Evolutionary conservation across 2,113 vertebrate species (phyloP).

Genomic region (Daubentonia madagascariensis): DNA sequence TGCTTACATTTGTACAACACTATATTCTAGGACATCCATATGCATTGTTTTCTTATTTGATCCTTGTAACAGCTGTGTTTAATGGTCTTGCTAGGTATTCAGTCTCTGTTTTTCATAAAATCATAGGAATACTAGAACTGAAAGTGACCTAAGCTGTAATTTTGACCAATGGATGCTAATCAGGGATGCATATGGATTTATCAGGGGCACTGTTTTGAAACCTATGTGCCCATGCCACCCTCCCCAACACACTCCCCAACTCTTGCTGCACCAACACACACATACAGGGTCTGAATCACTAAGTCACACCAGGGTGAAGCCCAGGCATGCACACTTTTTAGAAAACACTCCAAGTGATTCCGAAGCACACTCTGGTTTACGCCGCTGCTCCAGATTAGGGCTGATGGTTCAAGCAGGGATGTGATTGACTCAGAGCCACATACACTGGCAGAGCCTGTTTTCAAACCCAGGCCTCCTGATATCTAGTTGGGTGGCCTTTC

Average conservation of each 20-base stretch:
- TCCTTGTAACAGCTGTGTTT: neutral
- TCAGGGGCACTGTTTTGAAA: neutral
- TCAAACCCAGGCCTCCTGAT: neutral
- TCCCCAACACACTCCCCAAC: neutral
- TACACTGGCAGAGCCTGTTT: neutral
- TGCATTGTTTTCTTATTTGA: constrained; percentile 36
- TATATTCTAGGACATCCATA: neutral
- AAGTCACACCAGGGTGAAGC: neutral
- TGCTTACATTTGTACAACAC: neutral
- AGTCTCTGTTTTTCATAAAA: neutral
- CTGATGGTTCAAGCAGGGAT: neutral
- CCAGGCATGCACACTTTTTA: neutral
- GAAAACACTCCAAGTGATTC: neutral
- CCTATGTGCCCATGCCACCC: neutral
- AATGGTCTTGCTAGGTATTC: neutral
- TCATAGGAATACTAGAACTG: neutral
- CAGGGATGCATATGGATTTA: neutral
- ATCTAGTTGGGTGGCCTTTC: neutral
- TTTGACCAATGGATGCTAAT: neutral
- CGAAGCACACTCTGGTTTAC: neutral
- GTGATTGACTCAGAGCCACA: neutral
- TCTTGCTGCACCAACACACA: neutral
- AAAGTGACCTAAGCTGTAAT: neutral
- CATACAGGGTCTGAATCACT: neutral
- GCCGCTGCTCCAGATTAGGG: neutral